A percentile compares a stretch with the other conserved stretches of the same genome.
These are phyloP conservation scores for Eustalomyia histrio DNA, from an alignment of 2,888 invertebrate species.

Conservation along the genomic window DNA sequence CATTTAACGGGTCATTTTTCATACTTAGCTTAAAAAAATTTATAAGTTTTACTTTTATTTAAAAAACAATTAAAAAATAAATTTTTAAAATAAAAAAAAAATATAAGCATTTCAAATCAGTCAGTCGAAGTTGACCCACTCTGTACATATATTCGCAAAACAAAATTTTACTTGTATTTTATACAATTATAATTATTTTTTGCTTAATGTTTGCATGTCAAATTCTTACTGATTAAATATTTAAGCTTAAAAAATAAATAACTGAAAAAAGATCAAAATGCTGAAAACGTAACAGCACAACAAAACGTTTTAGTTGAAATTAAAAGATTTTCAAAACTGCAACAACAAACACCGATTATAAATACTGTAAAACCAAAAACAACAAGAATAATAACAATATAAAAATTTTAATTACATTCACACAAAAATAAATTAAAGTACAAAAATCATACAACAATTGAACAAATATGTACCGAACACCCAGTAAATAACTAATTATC, in stretches of 20 bases:
- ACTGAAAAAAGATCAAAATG: slow-evolving; percentile 2
- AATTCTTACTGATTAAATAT: slow-evolving; percentile 48
- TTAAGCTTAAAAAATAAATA: slow-evolving; percentile 20
- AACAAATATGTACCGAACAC: neutral
- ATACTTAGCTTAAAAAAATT: too few species aligned
- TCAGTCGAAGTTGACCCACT: too few species aligned
- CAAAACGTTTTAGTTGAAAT: neutral
- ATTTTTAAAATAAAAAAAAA: too few species aligned
- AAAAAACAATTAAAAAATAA: too few species aligned
- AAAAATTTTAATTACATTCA: slow-evolving; percentile 61
- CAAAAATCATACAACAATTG: slow-evolving; percentile 12
- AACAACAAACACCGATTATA: neutral
- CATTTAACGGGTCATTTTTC: too few species aligned
- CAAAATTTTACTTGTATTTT: too few species aligned
- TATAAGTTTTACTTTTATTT: too few species aligned
- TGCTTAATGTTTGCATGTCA: slow-evolving; percentile 25
- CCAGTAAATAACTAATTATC: slow-evolving; percentile 52
- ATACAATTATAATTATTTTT: too few species aligned
- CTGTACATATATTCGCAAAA: too few species aligned
- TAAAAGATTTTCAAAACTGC: neutral
- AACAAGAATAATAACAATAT: slow-evolving; percentile 39
- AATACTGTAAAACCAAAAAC: slow-evolving; percentile 22
- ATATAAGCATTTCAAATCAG: too few species aligned
- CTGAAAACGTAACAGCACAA: neutral
- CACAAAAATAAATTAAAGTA: slow-evolving; percentile 59